Conservation (phyloP, 2,888 invertebrate species). For the Scaptomyza parva region DNA sequence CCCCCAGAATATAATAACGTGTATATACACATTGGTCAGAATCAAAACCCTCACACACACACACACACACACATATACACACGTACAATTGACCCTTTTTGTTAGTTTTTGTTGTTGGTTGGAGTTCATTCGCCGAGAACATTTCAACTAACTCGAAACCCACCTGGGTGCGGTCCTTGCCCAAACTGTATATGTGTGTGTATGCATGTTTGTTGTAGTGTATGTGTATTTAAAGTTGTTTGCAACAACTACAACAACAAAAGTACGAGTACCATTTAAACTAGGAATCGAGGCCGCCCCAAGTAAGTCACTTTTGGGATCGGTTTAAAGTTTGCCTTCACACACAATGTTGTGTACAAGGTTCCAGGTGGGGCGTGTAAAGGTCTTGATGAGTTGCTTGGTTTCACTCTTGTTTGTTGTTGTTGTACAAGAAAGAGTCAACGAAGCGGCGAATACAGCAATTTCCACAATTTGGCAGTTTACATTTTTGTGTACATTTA, state of each 20-base stretch:
- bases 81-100: conserved; percentile 61
- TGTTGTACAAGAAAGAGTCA: conserved; percentile 26
- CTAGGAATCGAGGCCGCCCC: conserved; percentile 34
- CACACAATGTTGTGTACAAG: conserved; percentile 13
- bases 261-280: conserved; percentile 44
- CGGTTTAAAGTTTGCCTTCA: conserved; percentile 35
- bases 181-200: conserved; percentile 37
- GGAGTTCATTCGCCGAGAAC: conserved; percentile 61
- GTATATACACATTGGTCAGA: neutral
- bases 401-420: conserved; percentile 4
- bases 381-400: conserved; percentile 7
- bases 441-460: conserved; percentile 44
- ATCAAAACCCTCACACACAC: neutral
- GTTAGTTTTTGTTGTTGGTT: conserved; percentile 12
- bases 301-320: conserved; percentile 23
- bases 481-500: conserved; percentile 55
- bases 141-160: conserved; percentile 20
- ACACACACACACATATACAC: neutral
- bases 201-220: conserved; percentile 7
- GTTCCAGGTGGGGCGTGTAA: conserved; percentile 17
- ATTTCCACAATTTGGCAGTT: conserved; percentile 47
- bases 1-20: neutral
- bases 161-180: conserved; percentile 43
- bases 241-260: conserved; percentile 24
- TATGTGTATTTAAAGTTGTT: conserved; percentile 62